These are phyloP conservation scores for Bothrops alternatus DNA, from an alignment of 2,797 vertebrate species.

Conservation along the genomic window DNA sequence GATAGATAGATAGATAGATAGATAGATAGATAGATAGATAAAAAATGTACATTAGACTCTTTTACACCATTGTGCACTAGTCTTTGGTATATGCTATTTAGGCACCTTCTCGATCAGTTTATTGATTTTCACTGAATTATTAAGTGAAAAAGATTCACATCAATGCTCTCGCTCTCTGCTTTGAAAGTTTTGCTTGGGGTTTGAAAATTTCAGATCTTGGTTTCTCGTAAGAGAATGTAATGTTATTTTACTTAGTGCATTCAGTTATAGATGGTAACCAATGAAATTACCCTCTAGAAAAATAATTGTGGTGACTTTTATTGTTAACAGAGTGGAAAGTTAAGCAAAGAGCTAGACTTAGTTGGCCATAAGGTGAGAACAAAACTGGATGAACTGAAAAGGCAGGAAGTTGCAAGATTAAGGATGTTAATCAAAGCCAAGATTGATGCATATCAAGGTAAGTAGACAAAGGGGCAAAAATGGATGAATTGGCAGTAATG, in stretches of 20 bases:
- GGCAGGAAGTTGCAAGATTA: constrained; percentile 92
- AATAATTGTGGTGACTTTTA: constrained; percentile 1
- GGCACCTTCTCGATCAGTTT: neutral
- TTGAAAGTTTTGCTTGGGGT: neutral
- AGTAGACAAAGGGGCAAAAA: constrained; percentile 54
- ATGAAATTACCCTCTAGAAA: constrained; percentile 21
- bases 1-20: neutral
- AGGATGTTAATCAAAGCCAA: constrained; percentile 95
- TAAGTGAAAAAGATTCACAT: neutral
- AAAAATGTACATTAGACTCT: neutral
- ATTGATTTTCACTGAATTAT: neutral
- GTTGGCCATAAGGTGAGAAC: constrained; percentile 94
- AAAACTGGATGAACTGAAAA: constrained; percentile 92
- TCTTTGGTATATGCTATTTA: neutral
- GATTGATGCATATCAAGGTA: constrained; percentile 88
- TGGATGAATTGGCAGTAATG: constrained; percentile 21
- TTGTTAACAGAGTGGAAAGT: constrained; percentile 84
- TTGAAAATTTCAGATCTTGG: neutral
- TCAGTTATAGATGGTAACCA: neutral
- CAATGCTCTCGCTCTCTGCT: neutral
- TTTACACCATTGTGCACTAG: neutral
- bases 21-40: too few species aligned
- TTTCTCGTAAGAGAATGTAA: neutral
- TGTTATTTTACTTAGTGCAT: neutral
- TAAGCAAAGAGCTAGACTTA: constrained; percentile 95